phyloP scores from a whole-genome alignment of 2,113 vertebrate genomes.

The Nannobrachium achirus region DNA sequence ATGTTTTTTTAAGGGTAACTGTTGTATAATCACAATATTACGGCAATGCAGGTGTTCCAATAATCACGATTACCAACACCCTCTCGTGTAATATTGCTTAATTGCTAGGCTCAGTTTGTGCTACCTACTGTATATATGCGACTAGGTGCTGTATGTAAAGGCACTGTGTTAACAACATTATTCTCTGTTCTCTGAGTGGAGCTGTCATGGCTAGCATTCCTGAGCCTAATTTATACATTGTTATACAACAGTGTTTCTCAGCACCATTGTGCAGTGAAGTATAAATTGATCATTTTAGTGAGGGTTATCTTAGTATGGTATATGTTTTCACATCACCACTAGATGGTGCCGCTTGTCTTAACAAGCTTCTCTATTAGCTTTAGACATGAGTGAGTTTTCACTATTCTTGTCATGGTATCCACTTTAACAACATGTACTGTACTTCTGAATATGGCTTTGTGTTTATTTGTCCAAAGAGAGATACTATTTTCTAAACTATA shows the following conservation, averaged over 20 bases:
- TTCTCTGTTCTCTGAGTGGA: background rate
- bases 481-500: background rate
- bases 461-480: background rate
- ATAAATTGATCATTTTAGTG: background rate
- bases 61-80: no score
- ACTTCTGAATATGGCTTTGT: background rate
- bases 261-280: background rate
- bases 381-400: background rate
- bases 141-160: background rate
- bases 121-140: background rate
- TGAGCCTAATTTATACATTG: no score
- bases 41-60: no score
- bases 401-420: no score
- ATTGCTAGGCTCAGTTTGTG: background rate
- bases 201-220: no score
- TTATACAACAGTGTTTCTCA: no score
- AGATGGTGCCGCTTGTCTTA: conserved; percentile 70
- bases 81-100: no score
- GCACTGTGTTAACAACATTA: background rate
- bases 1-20: no score
- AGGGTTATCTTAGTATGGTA: background rate
- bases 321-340: conserved; percentile 55
- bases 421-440: no score
- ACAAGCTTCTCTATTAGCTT: background rate
- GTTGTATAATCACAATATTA: no score